These are phyloP conservation scores for Syrmaticus mikado DNA, from an alignment of 2,113 vertebrate genomes.

Conservation along the genomic window DNA sequence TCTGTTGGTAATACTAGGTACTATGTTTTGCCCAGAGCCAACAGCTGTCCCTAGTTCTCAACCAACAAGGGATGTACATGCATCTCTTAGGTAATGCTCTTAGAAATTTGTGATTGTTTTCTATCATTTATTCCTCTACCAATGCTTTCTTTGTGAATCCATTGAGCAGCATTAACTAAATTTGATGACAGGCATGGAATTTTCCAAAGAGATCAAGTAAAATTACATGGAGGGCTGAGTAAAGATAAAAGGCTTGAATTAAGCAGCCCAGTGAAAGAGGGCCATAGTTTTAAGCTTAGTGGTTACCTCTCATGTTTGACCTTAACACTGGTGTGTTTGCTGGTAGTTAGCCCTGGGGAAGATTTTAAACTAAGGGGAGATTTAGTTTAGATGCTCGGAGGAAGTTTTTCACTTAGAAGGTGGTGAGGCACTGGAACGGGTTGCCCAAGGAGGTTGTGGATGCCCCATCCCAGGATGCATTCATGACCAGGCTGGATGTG, in stretches of 20 bases:
- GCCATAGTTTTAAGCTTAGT: neutral
- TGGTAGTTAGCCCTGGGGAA: accelerated
- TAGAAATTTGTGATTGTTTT: neutral
- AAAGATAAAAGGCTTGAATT: neutral
- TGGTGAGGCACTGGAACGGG: too few species aligned
- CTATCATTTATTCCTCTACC: neutral
- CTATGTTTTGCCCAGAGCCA: slow-evolving; percentile 32
- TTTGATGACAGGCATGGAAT: neutral
- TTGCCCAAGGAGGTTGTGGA: too few species aligned
- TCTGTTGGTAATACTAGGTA: neutral
- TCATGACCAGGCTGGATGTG: too few species aligned
- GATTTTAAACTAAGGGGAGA: neutral
- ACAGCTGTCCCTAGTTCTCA: slow-evolving; percentile 26
- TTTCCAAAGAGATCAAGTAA: neutral
- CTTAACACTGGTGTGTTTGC: neutral
- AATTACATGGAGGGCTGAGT: neutral
- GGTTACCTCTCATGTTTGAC: neutral
- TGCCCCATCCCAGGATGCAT: too few species aligned
- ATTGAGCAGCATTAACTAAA: neutral
- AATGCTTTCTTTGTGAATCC: neutral
- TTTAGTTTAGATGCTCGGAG: too few species aligned
- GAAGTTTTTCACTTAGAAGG: too few species aligned
- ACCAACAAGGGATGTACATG: neutral
- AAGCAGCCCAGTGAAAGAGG: neutral
- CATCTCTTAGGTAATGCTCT: neutral